These are phyloP conservation scores for Pelodytes ibericus DNA, from an alignment of 2,797 vertebrate genomes.

Conservation along the genomic window DNA sequence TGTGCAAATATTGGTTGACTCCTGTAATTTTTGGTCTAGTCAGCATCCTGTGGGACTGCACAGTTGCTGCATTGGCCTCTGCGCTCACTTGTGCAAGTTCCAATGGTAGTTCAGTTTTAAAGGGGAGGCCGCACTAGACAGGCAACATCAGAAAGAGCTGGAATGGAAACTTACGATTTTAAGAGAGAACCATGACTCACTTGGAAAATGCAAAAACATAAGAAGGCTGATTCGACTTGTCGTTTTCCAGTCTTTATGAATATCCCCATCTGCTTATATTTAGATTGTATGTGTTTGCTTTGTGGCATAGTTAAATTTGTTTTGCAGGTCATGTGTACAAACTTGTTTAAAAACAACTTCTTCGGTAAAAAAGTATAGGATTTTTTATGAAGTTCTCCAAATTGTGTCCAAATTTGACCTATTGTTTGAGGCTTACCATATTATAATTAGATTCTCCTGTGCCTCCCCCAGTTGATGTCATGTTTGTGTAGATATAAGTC, in stretches of 20 bases:
- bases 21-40: slow-evolving; percentile 2
- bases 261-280: neutral
- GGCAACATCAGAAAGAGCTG: slow-evolving; percentile 6
- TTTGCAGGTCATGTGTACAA: too few relatives aligned
- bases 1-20: slow-evolving; percentile 4
- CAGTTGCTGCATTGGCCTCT: neutral
- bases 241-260: neutral
- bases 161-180: slow-evolving; percentile 34
- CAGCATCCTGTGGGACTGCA: slow-evolving; percentile 1
- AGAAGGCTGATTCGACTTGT: slow-evolving; percentile 9
- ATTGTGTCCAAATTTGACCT: too few relatives aligned
- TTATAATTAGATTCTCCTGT: too few relatives aligned
- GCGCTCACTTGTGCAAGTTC: neutral
- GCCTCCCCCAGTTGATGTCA: too few relatives aligned
- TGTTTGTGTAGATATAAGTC: too few relatives aligned
- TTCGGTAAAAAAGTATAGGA: too few relatives aligned
- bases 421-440: too few relatives aligned
- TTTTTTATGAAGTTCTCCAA: too few relatives aligned
- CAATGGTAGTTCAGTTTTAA: neutral
- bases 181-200: slow-evolving; percentile 19
- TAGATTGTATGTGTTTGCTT: neutral
- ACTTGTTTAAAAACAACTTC: too few relatives aligned
- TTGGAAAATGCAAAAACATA: slow-evolving; percentile 21
- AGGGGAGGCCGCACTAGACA: neutral
- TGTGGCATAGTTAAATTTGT: too few relatives aligned